Percentiles rank a stretch among this genome's conserved stretches.
Evolutionary conservation across 2,888 invertebrate species (phyloP).

Genomic region (Chelonus formosanus): DNA sequence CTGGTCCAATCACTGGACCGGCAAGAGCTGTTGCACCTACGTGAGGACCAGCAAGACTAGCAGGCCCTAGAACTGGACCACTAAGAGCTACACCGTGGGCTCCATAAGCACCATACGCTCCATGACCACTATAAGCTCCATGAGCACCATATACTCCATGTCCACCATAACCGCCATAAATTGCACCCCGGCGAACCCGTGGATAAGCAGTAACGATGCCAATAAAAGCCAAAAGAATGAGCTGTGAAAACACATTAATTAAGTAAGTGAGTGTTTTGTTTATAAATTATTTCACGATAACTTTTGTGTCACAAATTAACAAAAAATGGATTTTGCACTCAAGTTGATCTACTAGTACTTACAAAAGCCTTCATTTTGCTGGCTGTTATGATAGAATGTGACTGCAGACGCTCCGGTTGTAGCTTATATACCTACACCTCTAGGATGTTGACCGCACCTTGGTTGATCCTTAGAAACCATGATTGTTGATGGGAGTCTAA

Average conservation of each 20-base stretch:
- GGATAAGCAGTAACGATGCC: conserved; percentile 47
- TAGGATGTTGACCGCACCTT: conserved; percentile 59
- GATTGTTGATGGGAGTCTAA: conserved; percentile 58
- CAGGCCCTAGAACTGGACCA: conserved; percentile 54
- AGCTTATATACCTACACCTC: conserved; percentile 56
- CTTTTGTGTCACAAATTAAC: conserved; percentile 6
- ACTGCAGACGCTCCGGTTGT: conserved; percentile 46
- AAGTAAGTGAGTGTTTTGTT: neutral
- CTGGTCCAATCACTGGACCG: conserved; percentile 58
- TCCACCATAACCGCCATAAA: conserved; percentile 42
- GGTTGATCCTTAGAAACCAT: conserved; percentile 62
- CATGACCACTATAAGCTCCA: conserved; percentile 41
- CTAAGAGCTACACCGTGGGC: conserved; percentile 55
- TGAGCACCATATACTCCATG: conserved; percentile 40
- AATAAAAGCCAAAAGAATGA: conserved; percentile 51
- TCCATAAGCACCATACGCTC: conserved; percentile 38
- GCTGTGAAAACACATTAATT: conserved; percentile 44
- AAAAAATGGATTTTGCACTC: neutral
- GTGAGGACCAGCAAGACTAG: conserved; percentile 56
- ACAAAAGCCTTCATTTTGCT: conserved; percentile 62
- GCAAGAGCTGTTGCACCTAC: conserved; percentile 52
- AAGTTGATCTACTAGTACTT: conserved; percentile 49
- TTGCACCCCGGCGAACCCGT: conserved; percentile 50
- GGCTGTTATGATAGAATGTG: conserved; percentile 59
- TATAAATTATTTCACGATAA: conserved; percentile 9